These are phyloP conservation scores for Aegithalos caudatus DNA, from an alignment of 2,113 vertebrate species.

Conservation along the genomic window DNA sequence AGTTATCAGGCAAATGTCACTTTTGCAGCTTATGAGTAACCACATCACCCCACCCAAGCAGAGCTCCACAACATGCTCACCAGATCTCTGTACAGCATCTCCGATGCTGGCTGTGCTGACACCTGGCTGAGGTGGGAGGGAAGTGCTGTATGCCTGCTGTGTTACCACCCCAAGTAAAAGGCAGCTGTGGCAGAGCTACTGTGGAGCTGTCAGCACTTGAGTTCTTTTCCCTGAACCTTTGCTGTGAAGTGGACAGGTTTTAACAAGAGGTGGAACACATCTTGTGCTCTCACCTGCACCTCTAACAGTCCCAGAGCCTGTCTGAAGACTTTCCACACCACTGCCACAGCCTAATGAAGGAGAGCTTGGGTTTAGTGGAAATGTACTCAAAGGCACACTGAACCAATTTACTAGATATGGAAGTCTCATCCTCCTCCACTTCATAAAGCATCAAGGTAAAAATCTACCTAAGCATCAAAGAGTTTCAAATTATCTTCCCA, in stretches of 20 bases:
- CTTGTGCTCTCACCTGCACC: background rate
- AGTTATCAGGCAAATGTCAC: background rate
- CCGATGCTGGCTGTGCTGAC: background rate
- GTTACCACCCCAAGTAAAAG: background rate
- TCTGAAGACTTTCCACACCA: background rate
- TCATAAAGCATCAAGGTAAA: background rate
- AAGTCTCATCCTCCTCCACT: background rate
- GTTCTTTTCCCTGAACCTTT: background rate
- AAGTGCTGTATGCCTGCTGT: background rate
- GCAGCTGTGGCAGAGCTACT: background rate
- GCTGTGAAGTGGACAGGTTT: background rate
- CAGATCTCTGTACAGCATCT: background rate
- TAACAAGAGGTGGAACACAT: background rate
- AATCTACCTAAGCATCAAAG: background rate
- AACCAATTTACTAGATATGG: rapidly evolving
- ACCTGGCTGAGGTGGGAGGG: background rate
- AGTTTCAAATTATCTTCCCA: background rate
- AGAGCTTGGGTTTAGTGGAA: background rate
- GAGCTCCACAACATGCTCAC: background rate
- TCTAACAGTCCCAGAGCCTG: background rate
- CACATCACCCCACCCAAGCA: background rate
- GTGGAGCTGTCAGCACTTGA: background rate
- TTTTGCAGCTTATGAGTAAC: background rate
- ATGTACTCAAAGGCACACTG: rapidly evolving
- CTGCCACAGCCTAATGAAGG: background rate